Conservation (phyloP, 2,888 invertebrate genomes). For the Rhaphigaster nebulosa region DNA sequence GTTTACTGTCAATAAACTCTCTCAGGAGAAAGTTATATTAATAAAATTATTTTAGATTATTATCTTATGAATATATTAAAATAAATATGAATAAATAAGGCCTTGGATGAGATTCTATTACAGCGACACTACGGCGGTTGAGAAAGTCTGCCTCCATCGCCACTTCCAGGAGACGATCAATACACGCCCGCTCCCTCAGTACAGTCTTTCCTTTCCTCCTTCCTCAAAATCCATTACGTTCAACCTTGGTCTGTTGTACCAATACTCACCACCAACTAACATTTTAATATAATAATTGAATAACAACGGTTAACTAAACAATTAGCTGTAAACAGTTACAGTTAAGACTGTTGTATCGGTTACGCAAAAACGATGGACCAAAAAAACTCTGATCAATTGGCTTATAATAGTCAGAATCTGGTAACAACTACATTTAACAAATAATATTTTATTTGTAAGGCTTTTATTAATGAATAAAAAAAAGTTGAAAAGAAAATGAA, state of each 20-base stretch:
- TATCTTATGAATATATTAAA: not conserved
- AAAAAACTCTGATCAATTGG: no score
- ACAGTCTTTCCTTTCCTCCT: not conserved
- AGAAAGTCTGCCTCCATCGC: slow-evolving; percentile 29
- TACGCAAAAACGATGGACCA: no score
- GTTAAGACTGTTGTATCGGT: no score
- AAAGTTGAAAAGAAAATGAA: no score
- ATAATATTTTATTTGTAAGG: no score
- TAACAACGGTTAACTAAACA: no score
- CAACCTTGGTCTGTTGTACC: not conserved
- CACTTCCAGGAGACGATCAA: slow-evolving; percentile 49
- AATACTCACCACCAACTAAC: not conserved
- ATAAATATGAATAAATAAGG: not conserved
- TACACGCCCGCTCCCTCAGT: not conserved
- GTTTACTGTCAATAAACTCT: not conserved
- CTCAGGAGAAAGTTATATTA: not conserved
- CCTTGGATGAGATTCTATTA: not conserved
- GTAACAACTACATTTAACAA: no score
- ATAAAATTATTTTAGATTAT: not conserved
- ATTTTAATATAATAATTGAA: no score
- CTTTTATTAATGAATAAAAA: no score
- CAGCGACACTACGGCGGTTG: not conserved
- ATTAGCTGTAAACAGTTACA: no score
- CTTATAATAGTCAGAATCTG: no score
- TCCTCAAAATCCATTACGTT: not conserved